phyloP scores from a whole-genome alignment of 2,113 vertebrate species.

The Tachysurus vachellii region DNA sequence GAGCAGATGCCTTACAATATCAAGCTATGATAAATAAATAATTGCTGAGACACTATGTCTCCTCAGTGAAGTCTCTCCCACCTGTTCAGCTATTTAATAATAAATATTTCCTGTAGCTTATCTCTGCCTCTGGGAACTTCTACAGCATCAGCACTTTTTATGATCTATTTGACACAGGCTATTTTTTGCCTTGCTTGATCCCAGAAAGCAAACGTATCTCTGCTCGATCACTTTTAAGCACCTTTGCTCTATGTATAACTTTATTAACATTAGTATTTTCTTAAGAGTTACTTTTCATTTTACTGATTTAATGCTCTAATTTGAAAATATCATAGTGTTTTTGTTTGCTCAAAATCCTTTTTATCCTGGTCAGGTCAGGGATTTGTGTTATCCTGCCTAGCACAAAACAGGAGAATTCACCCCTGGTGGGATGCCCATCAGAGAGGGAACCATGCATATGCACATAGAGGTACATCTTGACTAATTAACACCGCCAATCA shows the following conservation, averaged over 20 bases:
- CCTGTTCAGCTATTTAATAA: conserved; percentile 51
- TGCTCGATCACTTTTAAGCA: background rate
- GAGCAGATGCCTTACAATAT: conserved; percentile 31
- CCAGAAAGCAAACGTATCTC: background rate
- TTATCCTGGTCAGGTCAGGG: background rate
- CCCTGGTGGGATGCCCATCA: background rate
- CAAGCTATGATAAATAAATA: conserved; percentile 49
- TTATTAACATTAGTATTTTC: background rate
- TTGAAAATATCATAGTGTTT: background rate
- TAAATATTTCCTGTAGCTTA: conserved; percentile 54
- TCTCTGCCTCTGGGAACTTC: conserved; percentile 13
- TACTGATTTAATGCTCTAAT: background rate
- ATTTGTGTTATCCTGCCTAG: background rate
- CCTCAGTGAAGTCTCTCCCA: conserved; percentile 29
- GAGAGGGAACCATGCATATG: background rate
- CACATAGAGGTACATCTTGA: background rate
- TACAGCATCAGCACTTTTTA: conserved; percentile 34
- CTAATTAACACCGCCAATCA: background rate
- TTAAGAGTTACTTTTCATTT: background rate
- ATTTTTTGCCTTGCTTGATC: background rate
- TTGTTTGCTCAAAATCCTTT: background rate
- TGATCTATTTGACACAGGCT: background rate
- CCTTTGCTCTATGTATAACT: background rate
- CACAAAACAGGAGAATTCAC: background rate
- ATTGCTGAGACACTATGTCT: conserved; percentile 50